These are phyloP conservation scores for Ptychadena robeensis DNA, from an alignment of 2,797 vertebrate genomes.

Conservation along the genomic window DNA sequence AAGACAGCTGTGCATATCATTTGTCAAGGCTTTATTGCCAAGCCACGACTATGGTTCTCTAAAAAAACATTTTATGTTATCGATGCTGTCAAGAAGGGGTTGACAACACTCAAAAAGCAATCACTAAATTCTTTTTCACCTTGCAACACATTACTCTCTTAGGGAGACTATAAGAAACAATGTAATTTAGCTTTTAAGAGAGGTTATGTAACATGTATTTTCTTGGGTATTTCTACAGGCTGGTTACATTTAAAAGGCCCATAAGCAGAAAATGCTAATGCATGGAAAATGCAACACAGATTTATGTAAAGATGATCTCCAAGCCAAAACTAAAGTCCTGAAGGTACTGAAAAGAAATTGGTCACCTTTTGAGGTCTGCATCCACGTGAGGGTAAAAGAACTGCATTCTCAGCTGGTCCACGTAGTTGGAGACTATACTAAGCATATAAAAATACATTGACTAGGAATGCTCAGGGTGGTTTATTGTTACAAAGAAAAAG, in stretches of 20 bases:
- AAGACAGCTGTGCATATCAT: conserved; percentile 18
- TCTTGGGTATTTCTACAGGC: too few species aligned
- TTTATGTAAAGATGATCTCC: too few species aligned
- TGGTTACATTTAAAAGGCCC: too few species aligned
- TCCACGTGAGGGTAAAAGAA: background rate
- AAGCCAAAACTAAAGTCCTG: too few species aligned
- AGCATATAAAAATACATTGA: conserved; percentile 8
- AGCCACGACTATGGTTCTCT: background rate
- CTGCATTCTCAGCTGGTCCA: conserved; percentile 2
- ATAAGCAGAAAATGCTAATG: too few species aligned
- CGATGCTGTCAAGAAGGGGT: conserved; percentile 4
- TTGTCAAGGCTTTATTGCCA: conserved; percentile 2
- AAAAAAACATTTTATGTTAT: background rate
- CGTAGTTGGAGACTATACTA: conserved; percentile 21
- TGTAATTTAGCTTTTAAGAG: too few species aligned
- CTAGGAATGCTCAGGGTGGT: conserved; percentile 19
- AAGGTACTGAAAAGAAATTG: background rate
- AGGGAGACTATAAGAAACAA: background rate
- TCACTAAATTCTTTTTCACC: background rate
- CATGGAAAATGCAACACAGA: too few species aligned
- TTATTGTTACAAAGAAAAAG: conserved; percentile 37
- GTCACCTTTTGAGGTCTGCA: background rate
- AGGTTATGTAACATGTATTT: too few species aligned
- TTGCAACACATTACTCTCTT: background rate
- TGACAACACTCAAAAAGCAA: background rate